These are phyloP conservation scores for Sporophila hypoxantha DNA, from an alignment of 2,113 vertebrate genomes.

Conservation along the genomic window DNA sequence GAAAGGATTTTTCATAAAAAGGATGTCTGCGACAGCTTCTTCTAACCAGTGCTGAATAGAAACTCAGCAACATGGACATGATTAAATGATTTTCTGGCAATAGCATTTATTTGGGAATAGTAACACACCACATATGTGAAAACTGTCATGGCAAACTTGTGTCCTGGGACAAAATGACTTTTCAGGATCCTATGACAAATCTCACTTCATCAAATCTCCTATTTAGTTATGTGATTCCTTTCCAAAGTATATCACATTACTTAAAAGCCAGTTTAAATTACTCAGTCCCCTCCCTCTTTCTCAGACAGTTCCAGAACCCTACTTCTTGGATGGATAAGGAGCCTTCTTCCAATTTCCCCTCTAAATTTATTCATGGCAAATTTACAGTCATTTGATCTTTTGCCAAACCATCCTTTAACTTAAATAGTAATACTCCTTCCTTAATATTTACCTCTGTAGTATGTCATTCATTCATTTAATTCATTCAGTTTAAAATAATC, in stretches of 20 bases:
- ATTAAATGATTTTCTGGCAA: neutral
- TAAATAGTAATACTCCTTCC: conserved; percentile 14
- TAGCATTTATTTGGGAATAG: neutral
- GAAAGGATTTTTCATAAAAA: too few relatives aligned
- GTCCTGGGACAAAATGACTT: neutral
- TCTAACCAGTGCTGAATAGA: neutral
- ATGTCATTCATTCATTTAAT: conserved; percentile 19
- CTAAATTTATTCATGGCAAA: conserved; percentile 15
- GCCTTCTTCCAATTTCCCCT: neutral
- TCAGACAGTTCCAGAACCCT: neutral
- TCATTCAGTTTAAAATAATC: conserved; percentile 31
- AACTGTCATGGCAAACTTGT: neutral
- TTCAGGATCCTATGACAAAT: neutral
- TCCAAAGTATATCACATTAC: neutral
- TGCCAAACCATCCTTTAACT: conserved; percentile 25
- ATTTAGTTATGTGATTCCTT: neutral
- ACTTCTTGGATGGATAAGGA: neutral
- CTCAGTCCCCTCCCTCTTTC: neutral
- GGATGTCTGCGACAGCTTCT: too few relatives aligned
- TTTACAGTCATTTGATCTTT: conserved; percentile 33
- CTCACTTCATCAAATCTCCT: neutral
- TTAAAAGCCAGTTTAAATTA: neutral
- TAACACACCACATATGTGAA: neutral
- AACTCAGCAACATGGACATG: neutral
- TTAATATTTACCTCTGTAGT: conserved; percentile 36